Base-by-base conservation (phyloP, 92 coral and sea anemone genomes). In the Phenganax stokvisi region DNA sequence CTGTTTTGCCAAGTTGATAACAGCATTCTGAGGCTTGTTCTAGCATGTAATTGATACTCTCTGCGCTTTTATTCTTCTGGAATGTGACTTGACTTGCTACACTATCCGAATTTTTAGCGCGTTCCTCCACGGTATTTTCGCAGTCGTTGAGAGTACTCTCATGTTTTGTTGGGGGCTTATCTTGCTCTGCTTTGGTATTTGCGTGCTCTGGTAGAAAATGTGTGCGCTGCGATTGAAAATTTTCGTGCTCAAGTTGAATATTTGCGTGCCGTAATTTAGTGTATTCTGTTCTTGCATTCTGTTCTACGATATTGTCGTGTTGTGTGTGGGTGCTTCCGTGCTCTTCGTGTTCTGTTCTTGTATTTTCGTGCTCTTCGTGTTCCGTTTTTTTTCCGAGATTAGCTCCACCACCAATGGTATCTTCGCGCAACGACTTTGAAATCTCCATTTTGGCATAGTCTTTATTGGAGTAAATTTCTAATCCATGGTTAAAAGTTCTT, bases 1-100 rank as follows among this genome's bases (percentile, higher is more conserved):
- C 11, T n/a, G 11, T 3, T 51, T 28, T n/a, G 20, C 74, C 61
- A 79, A 79, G 83, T 54, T 28, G 69, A 31, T 15, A 65, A 13
- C 61, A 63, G 51, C 83, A 79, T 63, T 63, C 74, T 6, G 83
- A 79, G 2, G 62, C 62, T 62, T 53, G 51, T 65, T 62, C 51
- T 15, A 79, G 53, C 53, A 64, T 13, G 31, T 79, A 25, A 53
- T 65, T 47, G 27, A 79, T 54, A 30, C 31, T 79, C 25, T 79
- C 57, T 65, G 60, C 37, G 57, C 65, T 61, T 7, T 15, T 27
- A 1, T 65, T 54, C 57, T 53, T 11, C 10, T n/a, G 29, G 44
- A 79, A 63, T 62, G 53, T 53, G 6, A 73, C 0, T 4, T 53
- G 28, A 13, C 37, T 56, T 73, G 58, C 20, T 62, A 28, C 9